Conservation (phyloP, 2,888 invertebrate genomes). For the Leistus spinibarbis region DNA sequence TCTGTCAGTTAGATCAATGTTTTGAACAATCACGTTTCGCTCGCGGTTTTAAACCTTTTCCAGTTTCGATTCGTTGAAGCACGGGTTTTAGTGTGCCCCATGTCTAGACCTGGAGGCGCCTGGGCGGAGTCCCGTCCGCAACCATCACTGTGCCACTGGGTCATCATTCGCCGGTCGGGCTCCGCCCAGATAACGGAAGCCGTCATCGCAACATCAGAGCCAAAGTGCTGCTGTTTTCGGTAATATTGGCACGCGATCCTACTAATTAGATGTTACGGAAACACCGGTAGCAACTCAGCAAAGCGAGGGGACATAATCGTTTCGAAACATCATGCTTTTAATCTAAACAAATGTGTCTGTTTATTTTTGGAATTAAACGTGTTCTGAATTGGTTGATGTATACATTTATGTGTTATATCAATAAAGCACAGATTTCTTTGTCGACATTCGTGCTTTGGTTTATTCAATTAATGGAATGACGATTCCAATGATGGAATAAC, state of each 20-base stretch:
- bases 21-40: too few relatives aligned
- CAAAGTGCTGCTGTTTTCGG: background rate
- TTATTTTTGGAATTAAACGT: background rate
- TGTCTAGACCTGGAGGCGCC: conserved; percentile 56
- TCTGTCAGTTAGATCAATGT: background rate
- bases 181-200: conserved; percentile 12
- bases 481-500: background rate
- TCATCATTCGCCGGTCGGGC: conserved; percentile 42
- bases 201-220: conserved; percentile 4
- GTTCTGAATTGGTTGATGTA: background rate
- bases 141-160: conserved; percentile 50
- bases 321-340: background rate
- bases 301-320: background rate
- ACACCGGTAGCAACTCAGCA: background rate
- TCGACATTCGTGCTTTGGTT: background rate
- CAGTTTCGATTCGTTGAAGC: background rate
- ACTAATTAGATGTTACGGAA: conserved; percentile 6
- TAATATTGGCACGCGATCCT: conserved; percentile 6
- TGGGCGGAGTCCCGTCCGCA: conserved; percentile 50
- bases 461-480: background rate
- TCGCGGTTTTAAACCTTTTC: background rate
- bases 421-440: background rate
- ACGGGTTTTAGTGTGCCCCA: conserved; percentile 7
- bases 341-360: background rate
- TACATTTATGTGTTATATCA: background rate